A percentile compares a stretch with the other conserved stretches of the same genome.
phyloP scores from a whole-genome alignment of 1,140 invertebrate genomes.

The Aphelenchoides avenae region DNA sequence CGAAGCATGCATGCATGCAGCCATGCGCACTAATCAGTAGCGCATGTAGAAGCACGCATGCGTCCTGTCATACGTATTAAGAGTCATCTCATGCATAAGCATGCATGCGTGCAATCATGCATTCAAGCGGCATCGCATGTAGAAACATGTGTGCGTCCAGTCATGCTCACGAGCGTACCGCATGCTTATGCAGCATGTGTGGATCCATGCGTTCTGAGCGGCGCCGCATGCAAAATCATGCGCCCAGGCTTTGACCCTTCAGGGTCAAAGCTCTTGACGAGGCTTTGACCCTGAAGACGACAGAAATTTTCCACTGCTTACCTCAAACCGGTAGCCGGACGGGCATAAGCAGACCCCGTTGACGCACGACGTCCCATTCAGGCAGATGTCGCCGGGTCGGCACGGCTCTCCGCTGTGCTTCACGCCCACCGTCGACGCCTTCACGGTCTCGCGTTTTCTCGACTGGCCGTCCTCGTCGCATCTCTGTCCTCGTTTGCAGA shows the following conservation, averaged over 20 bases:
- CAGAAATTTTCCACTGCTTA: slow-evolving; percentile 1
- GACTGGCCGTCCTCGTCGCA: neutral
- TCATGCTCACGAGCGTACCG: too few species aligned
- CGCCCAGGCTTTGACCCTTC: neutral
- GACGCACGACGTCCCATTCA: slow-evolving; percentile 35
- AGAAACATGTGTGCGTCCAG: too few species aligned
- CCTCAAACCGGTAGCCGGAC: slow-evolving; percentile 16
- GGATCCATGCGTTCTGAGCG: too few species aligned
- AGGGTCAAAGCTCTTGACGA: neutral
- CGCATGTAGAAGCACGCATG: too few species aligned
- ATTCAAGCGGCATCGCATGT: too few species aligned
- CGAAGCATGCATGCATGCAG: too few species aligned
- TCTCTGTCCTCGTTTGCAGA: too few species aligned
- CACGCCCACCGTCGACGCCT: slow-evolving; percentile 6
- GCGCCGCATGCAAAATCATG: neutral
- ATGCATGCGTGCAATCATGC: too few species aligned
- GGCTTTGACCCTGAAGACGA: slow-evolving; percentile 3
- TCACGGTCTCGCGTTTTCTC: slow-evolving; percentile 6
- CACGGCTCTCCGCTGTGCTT: slow-evolving; percentile 25
- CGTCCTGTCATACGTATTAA: too few species aligned
- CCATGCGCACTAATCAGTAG: too few species aligned
- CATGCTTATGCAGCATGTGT: too few species aligned
- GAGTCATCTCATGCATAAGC: too few species aligned
- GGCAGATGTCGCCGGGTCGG: slow-evolving; percentile 30
- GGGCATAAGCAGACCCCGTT: slow-evolving; percentile 23